phyloP scores from a whole-genome alignment of 2,113 vertebrate species.

The Corapipo altera region DNA sequence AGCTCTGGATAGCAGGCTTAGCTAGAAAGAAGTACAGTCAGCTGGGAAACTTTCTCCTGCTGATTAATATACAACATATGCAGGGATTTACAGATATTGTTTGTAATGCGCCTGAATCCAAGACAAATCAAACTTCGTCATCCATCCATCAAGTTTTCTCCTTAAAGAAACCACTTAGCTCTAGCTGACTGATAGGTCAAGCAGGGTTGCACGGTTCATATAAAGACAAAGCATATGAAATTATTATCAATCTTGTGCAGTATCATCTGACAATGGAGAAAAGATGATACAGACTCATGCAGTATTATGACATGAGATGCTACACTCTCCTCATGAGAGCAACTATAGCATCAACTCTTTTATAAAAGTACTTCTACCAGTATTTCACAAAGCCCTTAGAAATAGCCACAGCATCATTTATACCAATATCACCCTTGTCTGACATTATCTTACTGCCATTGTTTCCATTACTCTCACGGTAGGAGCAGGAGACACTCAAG shows the following conservation, averaged over 20 bases:
- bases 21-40: background rate
- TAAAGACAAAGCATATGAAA: background rate
- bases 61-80: background rate
- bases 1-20: background rate
- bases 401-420: background rate
- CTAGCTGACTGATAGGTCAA: background rate
- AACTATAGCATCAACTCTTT: background rate
- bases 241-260: background rate
- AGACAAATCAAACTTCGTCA: background rate
- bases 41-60: background rate
- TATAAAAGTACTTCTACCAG: background rate
- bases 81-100: background rate
- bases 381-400: background rate
- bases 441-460: background rate
- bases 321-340: background rate
- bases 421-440: background rate
- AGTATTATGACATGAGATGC: background rate
- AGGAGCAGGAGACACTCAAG: background rate
- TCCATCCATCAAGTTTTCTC: background rate
- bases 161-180: background rate
- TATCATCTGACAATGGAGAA: background rate
- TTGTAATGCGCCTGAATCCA: background rate
- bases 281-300: background rate
- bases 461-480: rapidly evolving
- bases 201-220: background rate